A percentile compares a stretch with the other conserved stretches of the same genome.
These are phyloP conservation scores for Mustelus asterias DNA, from an alignment of 2,113 vertebrate genomes.

Conservation along the genomic window DNA sequence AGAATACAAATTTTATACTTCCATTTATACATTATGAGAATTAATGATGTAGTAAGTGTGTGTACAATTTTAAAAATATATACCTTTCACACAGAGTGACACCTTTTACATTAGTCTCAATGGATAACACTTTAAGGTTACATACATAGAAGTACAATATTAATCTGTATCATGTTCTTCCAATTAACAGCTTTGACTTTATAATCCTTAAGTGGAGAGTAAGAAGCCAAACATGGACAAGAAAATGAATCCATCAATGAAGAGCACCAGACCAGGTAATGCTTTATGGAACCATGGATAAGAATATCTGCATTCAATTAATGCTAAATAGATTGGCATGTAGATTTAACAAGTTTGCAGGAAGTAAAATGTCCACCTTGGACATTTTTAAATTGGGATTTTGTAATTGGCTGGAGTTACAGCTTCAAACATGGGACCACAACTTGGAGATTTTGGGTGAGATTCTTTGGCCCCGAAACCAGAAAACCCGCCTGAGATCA, in stretches of 20 bases:
- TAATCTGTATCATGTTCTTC: background rate
- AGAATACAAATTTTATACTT: background rate
- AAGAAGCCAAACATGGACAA: background rate
- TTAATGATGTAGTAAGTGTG: background rate
- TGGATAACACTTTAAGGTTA: background rate
- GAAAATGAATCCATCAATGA: background rate
- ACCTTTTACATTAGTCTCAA: background rate
- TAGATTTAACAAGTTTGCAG: background rate
- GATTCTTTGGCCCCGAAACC: too few species aligned
- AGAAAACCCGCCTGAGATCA: too few species aligned
- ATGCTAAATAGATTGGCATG: background rate
- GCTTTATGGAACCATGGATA: background rate
- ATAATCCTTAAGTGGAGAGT: background rate
- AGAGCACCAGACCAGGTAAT: background rate
- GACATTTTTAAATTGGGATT: background rate
- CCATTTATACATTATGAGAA: background rate
- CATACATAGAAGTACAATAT: background rate
- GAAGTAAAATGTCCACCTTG: background rate
- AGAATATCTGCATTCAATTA: background rate
- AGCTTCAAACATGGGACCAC: background rate
- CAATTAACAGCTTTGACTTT: conserved; percentile 4
- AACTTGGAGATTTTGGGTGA: background rate
- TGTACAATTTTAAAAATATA: background rate
- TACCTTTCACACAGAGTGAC: background rate
- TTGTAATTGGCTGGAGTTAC: background rate